Evolutionary conservation across 2,888 invertebrate genomes (phyloP).

Genomic region (Acleris emargana): DNA sequence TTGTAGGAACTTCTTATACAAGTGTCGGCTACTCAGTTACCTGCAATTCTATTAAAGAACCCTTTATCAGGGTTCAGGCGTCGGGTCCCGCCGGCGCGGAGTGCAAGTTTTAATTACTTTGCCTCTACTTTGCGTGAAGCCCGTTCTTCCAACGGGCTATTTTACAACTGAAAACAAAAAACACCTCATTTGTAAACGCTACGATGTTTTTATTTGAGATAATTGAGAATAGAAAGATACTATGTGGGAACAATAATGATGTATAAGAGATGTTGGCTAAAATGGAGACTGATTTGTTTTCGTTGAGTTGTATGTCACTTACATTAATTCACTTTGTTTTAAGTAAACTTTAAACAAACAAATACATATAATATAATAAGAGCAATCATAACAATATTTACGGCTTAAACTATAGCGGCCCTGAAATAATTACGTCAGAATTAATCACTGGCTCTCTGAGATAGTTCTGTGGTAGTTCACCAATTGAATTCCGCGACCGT

Average conservation of each 20-base stretch:
- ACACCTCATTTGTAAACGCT: constrained; percentile 70
- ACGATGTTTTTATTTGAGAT: not conserved
- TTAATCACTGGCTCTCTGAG: no score
- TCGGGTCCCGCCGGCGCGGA: constrained; percentile 45
- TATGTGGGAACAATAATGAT: not conserved
- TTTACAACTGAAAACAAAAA: constrained; percentile 73
- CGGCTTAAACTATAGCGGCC: no score
- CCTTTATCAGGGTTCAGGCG: constrained; percentile 33
- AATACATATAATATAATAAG: no score
- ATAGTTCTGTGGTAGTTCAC: no score
- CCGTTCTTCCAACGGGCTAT: constrained; percentile 67
- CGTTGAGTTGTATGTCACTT: no score
- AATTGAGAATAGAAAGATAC: not conserved
- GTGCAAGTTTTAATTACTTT: constrained; percentile 79
- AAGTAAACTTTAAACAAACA: no score
- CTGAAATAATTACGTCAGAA: no score
- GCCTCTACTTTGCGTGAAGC: constrained; percentile 58
- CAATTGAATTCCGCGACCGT: no score
- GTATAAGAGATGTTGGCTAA: not conserved
- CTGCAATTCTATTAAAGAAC: constrained; percentile 18
- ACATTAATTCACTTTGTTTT: no score
- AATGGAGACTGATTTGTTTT: not conserved
- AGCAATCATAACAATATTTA: no score
- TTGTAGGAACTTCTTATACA: constrained; percentile 2
- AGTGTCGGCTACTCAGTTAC: constrained; percentile 3